These are phyloP conservation scores for Lerema accius DNA, from an alignment of 1,140 invertebrate genomes.

Conservation along the genomic window DNA sequence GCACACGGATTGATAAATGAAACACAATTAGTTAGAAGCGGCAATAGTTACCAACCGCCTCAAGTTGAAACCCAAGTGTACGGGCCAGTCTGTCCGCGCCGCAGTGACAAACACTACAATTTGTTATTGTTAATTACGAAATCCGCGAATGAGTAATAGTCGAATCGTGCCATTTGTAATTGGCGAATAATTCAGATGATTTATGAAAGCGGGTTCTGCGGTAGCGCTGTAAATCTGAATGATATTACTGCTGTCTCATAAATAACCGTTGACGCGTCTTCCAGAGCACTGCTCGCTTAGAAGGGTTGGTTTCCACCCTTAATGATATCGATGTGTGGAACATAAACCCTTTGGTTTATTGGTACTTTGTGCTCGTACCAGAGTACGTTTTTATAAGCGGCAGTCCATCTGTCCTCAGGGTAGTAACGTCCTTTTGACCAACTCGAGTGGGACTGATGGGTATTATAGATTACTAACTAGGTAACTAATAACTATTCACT, in stretches of 20 bases:
- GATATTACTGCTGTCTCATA: constrained; percentile 52
- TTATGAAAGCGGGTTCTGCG: constrained; percentile 43
- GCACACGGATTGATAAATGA: no score
- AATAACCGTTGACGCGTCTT: constrained; percentile 44
- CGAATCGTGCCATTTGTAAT: constrained; percentile 60
- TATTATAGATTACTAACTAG: no score
- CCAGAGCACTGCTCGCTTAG: neutral
- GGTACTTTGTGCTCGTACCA: no score
- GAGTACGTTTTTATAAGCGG: no score
- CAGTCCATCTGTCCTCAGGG: no score
- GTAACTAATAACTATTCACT: no score
- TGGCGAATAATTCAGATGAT: constrained; percentile 69
- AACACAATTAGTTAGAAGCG: no score
- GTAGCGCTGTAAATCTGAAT: constrained; percentile 49
- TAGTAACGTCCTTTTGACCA: no score
- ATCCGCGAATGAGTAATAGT: constrained; percentile 65
- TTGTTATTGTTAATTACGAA: constrained; percentile 71
- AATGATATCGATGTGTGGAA: neutral
- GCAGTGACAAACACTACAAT: constrained; percentile 55
- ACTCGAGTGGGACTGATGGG: no score
- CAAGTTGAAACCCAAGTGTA: constrained; percentile 4
- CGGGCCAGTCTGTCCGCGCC: constrained; percentile 15
- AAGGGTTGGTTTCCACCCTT: neutral
- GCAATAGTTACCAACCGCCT: no score
- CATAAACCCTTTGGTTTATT: constrained; percentile 9